phyloP scores from a whole-genome alignment of 2,113 vertebrate species.

The Tichodroma muraria region DNA sequence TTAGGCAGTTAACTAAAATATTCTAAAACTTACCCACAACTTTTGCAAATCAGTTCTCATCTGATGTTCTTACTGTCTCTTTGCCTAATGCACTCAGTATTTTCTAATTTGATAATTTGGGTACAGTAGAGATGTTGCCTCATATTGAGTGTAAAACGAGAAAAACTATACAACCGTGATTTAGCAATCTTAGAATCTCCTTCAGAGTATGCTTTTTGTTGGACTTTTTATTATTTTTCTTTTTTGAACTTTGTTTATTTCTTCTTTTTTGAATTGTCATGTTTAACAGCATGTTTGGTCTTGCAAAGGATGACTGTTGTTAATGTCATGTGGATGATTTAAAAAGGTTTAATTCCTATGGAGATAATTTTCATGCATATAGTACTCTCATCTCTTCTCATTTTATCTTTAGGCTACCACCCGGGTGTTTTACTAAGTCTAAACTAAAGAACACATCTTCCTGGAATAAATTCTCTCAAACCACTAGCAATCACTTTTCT shows the following conservation, averaged over 20 bases:
- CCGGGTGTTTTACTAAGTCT: background rate
- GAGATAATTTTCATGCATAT: background rate
- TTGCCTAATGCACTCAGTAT: background rate
- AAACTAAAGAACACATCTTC: background rate
- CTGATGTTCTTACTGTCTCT: background rate
- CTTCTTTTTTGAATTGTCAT: background rate
- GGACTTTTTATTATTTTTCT: background rate
- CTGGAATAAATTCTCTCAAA: background rate
- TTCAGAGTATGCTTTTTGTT: background rate
- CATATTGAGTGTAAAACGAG: background rate
- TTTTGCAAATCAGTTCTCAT: background rate
- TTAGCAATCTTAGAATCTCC: background rate
- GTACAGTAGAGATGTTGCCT: background rate
- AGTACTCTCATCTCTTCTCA: background rate
- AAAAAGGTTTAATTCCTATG: background rate
- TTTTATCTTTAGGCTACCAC: background rate
- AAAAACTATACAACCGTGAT: background rate
- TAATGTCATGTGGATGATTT: background rate
- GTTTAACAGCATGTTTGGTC: background rate
- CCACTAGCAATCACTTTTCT: background rate
- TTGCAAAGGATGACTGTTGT: background rate
- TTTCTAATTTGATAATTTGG: background rate
- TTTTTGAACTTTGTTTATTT: background rate
- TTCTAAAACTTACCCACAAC: background rate
- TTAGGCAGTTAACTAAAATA: background rate